Evolutionary conservation across 2,888 invertebrate species (phyloP), one percentile per base, ranked within the genome.

Genomic region (Hetaerina titia): DNA sequence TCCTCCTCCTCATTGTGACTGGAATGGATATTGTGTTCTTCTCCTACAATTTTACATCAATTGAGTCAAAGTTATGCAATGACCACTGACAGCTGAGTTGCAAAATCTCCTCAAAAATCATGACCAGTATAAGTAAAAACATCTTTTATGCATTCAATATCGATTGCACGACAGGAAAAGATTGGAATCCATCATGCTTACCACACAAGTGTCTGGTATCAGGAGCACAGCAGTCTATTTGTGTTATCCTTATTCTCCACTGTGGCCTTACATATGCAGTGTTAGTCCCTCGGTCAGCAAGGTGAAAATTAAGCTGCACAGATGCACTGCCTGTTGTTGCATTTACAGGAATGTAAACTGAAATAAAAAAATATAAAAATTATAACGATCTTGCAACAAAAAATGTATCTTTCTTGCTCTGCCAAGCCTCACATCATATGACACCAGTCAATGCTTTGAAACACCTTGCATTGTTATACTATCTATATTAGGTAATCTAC

Each of bases 341-440:
- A 97, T 97, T 97, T 95, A 97, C 97, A 5, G 97, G 96, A 0
- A 97, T 96, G 96, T 97, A 97, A 89, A 97, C 97, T 97, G 96
- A 45, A 64, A 92, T n/a, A 9, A 5, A 74, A 6, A n/a, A n/a
- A n/a, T n/a, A n/a, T n/a, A n/a, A n/a, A 45, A 45, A 45, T 45
- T 45, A 4, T 45, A 2, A n/a, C 4, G 88, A 45, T 19, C 19
- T 56, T 0, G 56, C 8, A 25, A n/a, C 0, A 81, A n/a, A n/a
- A n/a, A 81, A n/a, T 45, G 45, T 45, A 45, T 45, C 45, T 81
- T 2, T 15, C 4, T 8, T 4, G n/a, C n/a, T n/a, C 0, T 81
- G 4, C 4, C 45, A 45, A 45, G 45, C 45, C 45, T 45, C 4
- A 45, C 45, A 45, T 45, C 45, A 45, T 45, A n/a, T 45, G 4